A percentile compares a stretch with the other conserved stretches of the same genome.
phyloP scores from a whole-genome alignment of 1,140 invertebrate species.

The Colletes gigas region DNA sequence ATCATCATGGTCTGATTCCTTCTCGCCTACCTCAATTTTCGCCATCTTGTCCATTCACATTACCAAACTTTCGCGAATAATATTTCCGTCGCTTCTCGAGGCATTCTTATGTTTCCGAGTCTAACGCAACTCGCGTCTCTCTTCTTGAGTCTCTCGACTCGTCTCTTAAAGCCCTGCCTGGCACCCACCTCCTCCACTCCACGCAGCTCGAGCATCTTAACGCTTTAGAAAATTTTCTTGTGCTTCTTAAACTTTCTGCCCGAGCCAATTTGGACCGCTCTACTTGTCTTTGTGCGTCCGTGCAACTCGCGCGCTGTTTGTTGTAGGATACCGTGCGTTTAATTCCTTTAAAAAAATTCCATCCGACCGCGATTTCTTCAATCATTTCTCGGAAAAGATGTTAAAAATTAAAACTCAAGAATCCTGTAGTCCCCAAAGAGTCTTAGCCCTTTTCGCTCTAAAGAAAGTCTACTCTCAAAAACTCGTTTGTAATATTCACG shows the following conservation, averaged over 20 bases:
- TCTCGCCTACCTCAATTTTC: conserved; percentile 38
- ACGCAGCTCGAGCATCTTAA: conserved; percentile 47
- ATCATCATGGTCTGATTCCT: conserved; percentile 28
- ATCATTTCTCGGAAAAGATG: not conserved
- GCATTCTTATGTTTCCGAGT: conserved; percentile 49
- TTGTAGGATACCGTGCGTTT: not conserved
- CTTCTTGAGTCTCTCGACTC: conserved; percentile 23
- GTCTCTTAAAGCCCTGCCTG: conserved; percentile 26
- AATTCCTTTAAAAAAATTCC: conserved; percentile 1
- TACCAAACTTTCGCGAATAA: conserved; percentile 51
- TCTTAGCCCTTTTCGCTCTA: too few relatives aligned
- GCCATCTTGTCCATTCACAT: conserved; percentile 31
- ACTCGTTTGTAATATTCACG: too few relatives aligned
- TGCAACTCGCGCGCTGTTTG: conserved; percentile 2
- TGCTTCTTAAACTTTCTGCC: conserved; percentile 60
- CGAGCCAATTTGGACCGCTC: conserved; percentile 49
- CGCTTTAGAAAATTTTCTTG: conserved; percentile 63
- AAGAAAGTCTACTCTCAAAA: too few relatives aligned
- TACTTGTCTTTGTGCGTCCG: conserved; percentile 26
- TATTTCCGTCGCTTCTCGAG: conserved; percentile 46
- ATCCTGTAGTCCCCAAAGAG: too few relatives aligned
- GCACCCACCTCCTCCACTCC: conserved; percentile 4
- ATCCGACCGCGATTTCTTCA: conserved; percentile 1
- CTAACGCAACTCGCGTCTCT: conserved; percentile 47
- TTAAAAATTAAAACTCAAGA: not conserved